Percentiles rank a stretch among this genome's conserved stretches.
Conservation (phyloP, 1,140 invertebrate species). For the Bombyx mandarina region DNA sequence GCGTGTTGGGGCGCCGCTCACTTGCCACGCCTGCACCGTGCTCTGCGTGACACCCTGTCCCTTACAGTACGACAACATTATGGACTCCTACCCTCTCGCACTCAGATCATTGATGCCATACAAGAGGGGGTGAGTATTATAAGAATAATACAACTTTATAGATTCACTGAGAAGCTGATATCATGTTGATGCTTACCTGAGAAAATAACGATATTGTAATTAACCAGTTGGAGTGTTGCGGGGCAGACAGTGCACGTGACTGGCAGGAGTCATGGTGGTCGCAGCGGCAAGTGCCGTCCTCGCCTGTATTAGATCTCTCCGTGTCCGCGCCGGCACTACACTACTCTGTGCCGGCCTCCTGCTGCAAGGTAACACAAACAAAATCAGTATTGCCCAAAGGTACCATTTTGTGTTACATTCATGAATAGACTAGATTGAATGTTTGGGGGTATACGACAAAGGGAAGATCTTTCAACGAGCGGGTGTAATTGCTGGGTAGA, state of each 20-base stretch:
- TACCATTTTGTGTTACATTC: no score
- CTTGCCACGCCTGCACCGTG: conserved; percentile 28
- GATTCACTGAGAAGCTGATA: no score
- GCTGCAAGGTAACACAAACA: conserved; percentile 22
- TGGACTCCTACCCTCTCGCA: conserved; percentile 31
- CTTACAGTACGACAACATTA: conserved; percentile 40
- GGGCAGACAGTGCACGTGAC: conserved; percentile 36
- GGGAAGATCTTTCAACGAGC: no score
- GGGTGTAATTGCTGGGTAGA: no score
- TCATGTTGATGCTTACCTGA: neutral
- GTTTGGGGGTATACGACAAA: no score
- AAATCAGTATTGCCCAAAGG: conserved; percentile 1
- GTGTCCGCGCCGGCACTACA: conserved; percentile 31
- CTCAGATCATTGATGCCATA: conserved; percentile 43
- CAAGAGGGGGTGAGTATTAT: conserved; percentile 30
- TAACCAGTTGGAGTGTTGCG: conserved; percentile 38
- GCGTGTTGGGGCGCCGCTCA: conserved; percentile 53
- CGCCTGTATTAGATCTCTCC: conserved; percentile 33
- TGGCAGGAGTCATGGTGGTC: conserved; percentile 43
- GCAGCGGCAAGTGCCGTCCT: conserved; percentile 6
- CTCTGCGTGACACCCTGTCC: conserved; percentile 36
- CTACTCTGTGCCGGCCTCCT: conserved; percentile 45
- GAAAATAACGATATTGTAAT: neutral
- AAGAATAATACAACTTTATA: no score
- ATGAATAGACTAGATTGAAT: no score